phyloP scores from a whole-genome alignment of 2,113 vertebrate species.

The Hepsetus odoe region DNA sequence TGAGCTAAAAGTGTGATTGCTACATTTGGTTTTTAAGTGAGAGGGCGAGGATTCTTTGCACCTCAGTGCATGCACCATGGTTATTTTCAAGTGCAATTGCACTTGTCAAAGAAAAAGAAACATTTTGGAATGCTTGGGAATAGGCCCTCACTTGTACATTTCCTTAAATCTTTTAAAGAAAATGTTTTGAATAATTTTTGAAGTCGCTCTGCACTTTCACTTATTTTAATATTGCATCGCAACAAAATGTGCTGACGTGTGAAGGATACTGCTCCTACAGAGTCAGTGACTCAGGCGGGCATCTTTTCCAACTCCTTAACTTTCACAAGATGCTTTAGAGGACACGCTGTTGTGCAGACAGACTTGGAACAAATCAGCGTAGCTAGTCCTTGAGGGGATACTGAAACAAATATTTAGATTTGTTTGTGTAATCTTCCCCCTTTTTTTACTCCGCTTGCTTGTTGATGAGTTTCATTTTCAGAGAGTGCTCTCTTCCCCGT shows the following conservation, averaged over 20 bases:
- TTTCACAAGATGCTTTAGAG: slow-evolving; percentile 49
- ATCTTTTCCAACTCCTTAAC: slow-evolving; percentile 43
- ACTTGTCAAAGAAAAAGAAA: slow-evolving; percentile 20
- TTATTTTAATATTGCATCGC: slow-evolving; percentile 3
- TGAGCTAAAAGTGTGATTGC: not conserved
- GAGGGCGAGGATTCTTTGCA: slow-evolving; percentile 1
- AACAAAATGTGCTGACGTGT: not conserved
- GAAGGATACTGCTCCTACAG: not conserved
- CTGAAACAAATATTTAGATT: slow-evolving; percentile 57
- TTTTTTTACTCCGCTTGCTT: slow-evolving; percentile 28
- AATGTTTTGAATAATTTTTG: slow-evolving; percentile 1
- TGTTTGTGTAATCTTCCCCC: slow-evolving; percentile 47
- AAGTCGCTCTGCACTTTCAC: slow-evolving; percentile 4
- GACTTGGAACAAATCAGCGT: slow-evolving; percentile 36
- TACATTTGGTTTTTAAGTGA: not conserved
- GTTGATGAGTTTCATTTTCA: slow-evolving; percentile 53
- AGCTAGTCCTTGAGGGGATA: slow-evolving; percentile 45
- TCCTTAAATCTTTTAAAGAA: slow-evolving; percentile 22
- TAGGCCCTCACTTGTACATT: slow-evolving; percentile 15
- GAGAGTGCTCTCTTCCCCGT: not conserved
- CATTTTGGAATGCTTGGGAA: slow-evolving; percentile 5
- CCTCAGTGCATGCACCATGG: not conserved
- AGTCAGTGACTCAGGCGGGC: not conserved
- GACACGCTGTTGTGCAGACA: slow-evolving; percentile 26
- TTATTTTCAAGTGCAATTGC: slow-evolving; percentile 30